A percentile compares a stretch with the other conserved stretches of the same genome.
These are phyloP conservation scores for Drosophila mercatorum DNA, from an alignment of 2,888 invertebrate species.

Conservation along the genomic window DNA sequence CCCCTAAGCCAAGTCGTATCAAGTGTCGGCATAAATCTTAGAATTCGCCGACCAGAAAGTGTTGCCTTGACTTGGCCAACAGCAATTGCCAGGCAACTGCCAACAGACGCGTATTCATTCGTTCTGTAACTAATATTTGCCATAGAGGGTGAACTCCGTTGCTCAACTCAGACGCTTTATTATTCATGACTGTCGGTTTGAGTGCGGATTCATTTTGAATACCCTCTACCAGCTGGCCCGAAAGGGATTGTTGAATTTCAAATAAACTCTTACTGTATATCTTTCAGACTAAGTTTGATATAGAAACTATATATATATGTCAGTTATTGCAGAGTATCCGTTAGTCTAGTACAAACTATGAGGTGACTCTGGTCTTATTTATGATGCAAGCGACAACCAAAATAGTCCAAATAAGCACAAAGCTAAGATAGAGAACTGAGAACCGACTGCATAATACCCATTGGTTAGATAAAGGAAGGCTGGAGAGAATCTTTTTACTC, in stretches of 20 bases:
- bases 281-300: background rate
- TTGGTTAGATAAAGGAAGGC: too few relatives aligned
- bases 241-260: background rate
- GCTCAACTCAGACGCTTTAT: constrained; percentile 58
- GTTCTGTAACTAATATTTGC: constrained; percentile 26
- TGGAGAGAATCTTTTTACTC: too few relatives aligned
- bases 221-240: background rate
- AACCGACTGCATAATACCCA: background rate
- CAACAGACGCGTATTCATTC: constrained; percentile 19
- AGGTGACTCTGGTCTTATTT: constrained; percentile 48
- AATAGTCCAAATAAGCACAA: constrained; percentile 42
- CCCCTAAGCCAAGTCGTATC: constrained; percentile 36
- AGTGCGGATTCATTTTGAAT: constrained; percentile 68
- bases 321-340: background rate
- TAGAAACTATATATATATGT: too few relatives aligned
- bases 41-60: constrained; percentile 74
- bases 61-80: constrained; percentile 68
- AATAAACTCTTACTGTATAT: too few relatives aligned
- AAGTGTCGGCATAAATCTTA: constrained; percentile 79
- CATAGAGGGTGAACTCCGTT: constrained; percentile 48
- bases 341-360: background rate
- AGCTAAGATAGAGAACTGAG: background rate
- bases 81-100: constrained; percentile 32
- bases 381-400: constrained; percentile 59
- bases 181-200: constrained; percentile 76